phyloP scores from a whole-genome alignment of 2,888 invertebrate genomes.

The Cremastinae sp. region DNA sequence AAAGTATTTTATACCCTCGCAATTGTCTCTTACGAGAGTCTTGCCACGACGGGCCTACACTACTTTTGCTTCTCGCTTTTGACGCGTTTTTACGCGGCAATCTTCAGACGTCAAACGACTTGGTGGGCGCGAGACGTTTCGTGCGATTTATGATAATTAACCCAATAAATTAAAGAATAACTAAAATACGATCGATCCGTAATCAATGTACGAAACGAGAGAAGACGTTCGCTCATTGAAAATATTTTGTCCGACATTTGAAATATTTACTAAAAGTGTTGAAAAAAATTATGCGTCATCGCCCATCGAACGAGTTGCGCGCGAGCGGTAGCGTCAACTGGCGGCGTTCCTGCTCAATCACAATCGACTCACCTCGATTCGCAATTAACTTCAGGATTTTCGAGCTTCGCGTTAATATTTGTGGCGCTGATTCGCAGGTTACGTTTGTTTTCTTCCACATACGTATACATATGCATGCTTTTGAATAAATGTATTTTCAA shows the following conservation, averaged over 20 bases:
- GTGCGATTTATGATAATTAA: neutral
- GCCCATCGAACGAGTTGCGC: slow-evolving; percentile 13
- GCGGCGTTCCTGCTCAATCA: too few species aligned
- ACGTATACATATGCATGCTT: too few species aligned
- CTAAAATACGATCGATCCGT: too few species aligned
- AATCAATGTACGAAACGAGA: too few species aligned
- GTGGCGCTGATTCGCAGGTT: too few species aligned
- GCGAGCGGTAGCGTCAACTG: too few species aligned
- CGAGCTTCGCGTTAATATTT: too few species aligned
- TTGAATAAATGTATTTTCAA: too few species aligned
- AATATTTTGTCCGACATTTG: neutral
- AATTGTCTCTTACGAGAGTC: neutral
- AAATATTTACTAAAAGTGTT: neutral
- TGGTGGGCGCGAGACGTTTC: neutral
- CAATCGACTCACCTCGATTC: too few species aligned
- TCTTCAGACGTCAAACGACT: slow-evolving; percentile 39
- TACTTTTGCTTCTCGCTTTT: slow-evolving; percentile 5
- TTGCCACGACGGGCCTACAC: slow-evolving; percentile 5
- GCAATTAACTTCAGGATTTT: too few species aligned
- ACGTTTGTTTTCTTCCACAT: too few species aligned
- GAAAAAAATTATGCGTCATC: neutral
- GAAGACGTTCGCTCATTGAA: neutral
- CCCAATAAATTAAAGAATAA: too few species aligned
- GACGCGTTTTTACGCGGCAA: slow-evolving; percentile 49
- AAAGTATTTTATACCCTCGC: neutral